These are phyloP conservation scores for Colinus virginianus DNA, from an alignment of 2,113 vertebrate genomes.

Conservation along the genomic window DNA sequence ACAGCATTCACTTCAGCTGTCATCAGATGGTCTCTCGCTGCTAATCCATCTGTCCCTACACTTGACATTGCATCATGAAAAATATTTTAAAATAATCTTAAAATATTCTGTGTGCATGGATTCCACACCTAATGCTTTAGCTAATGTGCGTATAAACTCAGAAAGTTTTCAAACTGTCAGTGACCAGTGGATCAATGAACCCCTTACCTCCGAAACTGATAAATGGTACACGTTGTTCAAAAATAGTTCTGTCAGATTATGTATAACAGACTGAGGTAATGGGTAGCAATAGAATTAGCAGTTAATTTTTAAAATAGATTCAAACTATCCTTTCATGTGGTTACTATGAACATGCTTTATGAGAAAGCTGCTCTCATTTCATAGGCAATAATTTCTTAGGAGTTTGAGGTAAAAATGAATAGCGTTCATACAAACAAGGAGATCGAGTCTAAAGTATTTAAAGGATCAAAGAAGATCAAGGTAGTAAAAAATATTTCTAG, in stretches of 20 bases:
- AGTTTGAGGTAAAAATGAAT: conserved; percentile 11
- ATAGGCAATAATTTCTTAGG: not conserved
- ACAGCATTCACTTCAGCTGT: not conserved
- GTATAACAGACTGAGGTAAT: not conserved
- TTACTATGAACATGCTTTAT: not conserved
- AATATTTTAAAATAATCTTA: not conserved
- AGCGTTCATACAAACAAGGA: conserved; percentile 2
- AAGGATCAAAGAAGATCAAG: not conserved
- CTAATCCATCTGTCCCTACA: conserved; percentile 3
- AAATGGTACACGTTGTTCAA: not conserved
- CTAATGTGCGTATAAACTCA: not conserved
- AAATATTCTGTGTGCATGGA: not conserved
- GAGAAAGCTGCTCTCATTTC: not conserved
- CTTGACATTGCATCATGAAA: not conserved
- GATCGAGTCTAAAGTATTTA: not conserved
- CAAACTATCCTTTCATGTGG: not conserved
- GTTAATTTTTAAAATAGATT: conserved; percentile 17
- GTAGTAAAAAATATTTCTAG: not conserved
- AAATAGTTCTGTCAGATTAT: not conserved
- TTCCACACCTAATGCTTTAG: not conserved
- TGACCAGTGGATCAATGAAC: not conserved
- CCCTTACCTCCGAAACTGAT: not conserved
- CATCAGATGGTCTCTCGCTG: conserved; percentile 17
- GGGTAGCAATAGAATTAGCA: not conserved
- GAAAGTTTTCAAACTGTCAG: not conserved